These are phyloP conservation scores for Recurvirostra avosetta DNA, from an alignment of 2,113 vertebrate genomes.

Conservation along the genomic window DNA sequence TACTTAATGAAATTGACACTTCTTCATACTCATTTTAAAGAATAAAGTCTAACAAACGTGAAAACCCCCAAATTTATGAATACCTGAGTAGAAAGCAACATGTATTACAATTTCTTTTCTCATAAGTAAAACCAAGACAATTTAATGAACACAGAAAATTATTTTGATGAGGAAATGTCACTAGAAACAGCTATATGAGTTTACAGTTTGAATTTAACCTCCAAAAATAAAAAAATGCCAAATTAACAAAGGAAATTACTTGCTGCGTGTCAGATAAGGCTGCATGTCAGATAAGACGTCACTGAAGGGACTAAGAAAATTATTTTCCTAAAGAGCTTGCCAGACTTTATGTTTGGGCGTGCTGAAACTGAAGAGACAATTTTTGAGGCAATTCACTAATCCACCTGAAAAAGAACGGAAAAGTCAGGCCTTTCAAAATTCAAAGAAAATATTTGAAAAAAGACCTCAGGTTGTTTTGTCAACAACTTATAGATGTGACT, in stretches of 20 bases:
- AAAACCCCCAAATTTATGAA: not conserved
- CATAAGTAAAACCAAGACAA: not conserved
- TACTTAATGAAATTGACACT: not conserved
- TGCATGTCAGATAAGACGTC: not conserved
- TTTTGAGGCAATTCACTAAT: not conserved
- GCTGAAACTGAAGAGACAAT: not conserved
- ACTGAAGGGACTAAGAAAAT: not conserved
- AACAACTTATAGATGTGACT: not conserved
- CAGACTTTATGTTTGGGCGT: not conserved
- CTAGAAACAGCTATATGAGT: not conserved
- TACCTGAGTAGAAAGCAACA: not conserved
- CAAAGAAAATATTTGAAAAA: not conserved
- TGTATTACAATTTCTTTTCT: not conserved
- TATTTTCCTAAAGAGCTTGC: not conserved
- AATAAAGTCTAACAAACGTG: not conserved
- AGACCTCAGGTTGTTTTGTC: not conserved
- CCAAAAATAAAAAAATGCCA: not conserved
- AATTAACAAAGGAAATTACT: not conserved
- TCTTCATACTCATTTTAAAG: not conserved
- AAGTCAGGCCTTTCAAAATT: not conserved
- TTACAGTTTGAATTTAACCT: not conserved
- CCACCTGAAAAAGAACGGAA: not conserved
- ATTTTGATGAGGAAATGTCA: not conserved
- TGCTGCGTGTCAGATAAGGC: not conserved
- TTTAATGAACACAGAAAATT: not conserved